Evolutionary conservation across 2,888 invertebrate species (phyloP).

Genomic region (Venusia cambrica): DNA sequence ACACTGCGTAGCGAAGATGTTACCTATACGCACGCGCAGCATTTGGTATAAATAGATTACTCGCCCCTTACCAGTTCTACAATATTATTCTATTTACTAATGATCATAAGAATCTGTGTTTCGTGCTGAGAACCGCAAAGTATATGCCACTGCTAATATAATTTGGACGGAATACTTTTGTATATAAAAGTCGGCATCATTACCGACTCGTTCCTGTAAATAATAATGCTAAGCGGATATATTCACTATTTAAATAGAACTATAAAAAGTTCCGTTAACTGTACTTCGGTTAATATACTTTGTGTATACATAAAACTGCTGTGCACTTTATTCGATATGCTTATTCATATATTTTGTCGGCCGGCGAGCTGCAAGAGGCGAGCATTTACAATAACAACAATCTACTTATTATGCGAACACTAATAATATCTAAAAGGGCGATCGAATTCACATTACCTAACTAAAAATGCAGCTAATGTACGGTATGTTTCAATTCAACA

Average conservation of each 20-base stretch:
- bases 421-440: neutral
- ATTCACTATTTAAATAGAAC: too few species aligned
- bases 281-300: slow-evolving; percentile 7
- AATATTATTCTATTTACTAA: slow-evolving; percentile 4
- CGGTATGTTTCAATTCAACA: slow-evolving; percentile 1
- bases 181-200: too few species aligned
- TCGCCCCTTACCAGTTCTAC: slow-evolving; percentile 6
- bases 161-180: slow-evolving; percentile 66
- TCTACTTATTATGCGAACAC: slow-evolving; percentile 7
- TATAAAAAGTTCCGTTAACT: too few species aligned
- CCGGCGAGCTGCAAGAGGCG: slow-evolving; percentile 7
- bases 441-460: slow-evolving; percentile 5
- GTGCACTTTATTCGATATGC: neutral
- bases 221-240: too few species aligned
- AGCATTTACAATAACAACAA: slow-evolving; percentile 9
- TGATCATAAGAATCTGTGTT: slow-evolving; percentile 12
- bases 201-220: too few species aligned
- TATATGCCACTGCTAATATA: slow-evolving; percentile 45
- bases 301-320: slow-evolving; percentile 9
- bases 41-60: slow-evolving; percentile 15
- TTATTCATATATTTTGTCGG: slow-evolving; percentile 2
- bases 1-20: too few species aligned
- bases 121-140: too few species aligned
- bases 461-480: slow-evolving; percentile 14
- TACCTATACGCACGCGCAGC: too few species aligned